These are phyloP conservation scores for Etheostoma spectabile DNA, from an alignment of 2,113 vertebrate genomes.

Conservation along the genomic window DNA sequence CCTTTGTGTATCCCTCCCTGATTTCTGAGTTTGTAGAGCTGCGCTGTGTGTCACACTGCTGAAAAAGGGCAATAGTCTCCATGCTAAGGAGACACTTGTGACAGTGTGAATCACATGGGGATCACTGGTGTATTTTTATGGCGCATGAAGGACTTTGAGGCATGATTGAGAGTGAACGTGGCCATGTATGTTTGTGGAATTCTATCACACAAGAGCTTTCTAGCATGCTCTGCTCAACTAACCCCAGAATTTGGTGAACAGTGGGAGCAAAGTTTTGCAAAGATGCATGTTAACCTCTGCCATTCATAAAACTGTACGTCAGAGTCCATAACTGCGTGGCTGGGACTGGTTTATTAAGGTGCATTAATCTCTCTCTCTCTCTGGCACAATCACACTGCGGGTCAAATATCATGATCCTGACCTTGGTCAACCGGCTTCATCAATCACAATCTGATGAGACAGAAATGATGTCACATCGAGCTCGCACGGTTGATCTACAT, in stretches of 20 bases:
- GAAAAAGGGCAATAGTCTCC: slow-evolving; percentile 68
- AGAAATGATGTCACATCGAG: slow-evolving; percentile 31
- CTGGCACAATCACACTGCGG: slow-evolving; percentile 49
- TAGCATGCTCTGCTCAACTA: slow-evolving; percentile 13
- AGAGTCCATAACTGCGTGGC: slow-evolving; percentile 43
- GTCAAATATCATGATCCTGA: slow-evolving; percentile 66
- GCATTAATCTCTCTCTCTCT: slow-evolving; percentile 68
- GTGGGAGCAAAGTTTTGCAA: slow-evolving; percentile 39
- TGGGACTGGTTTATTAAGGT: slow-evolving; percentile 72
- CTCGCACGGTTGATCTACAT: slow-evolving; percentile 62
- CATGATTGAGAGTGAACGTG: slow-evolving; percentile 21
- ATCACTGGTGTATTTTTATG: slow-evolving; percentile 33
- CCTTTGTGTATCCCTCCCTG: slow-evolving; percentile 76
- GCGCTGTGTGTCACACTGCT: slow-evolving; percentile 56
- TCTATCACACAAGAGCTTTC: slow-evolving; percentile 19
- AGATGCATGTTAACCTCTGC: slow-evolving; percentile 70
- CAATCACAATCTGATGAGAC: slow-evolving; percentile 70
- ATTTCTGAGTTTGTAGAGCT: slow-evolving; percentile 73
- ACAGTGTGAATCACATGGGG: slow-evolving; percentile 46
- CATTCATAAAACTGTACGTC: slow-evolving; percentile 51
- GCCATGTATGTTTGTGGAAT: slow-evolving; percentile 44
- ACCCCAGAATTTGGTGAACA: slow-evolving; percentile 51
- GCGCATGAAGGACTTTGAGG: slow-evolving; percentile 31
- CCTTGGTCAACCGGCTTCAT: slow-evolving; percentile 64
- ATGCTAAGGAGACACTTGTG: slow-evolving; percentile 66